Evolutionary conservation across 92 coral and sea anemone species (phyloP), one percentile per base, ranked within the genome.

Genomic region (Bergia puertoricense): DNA sequence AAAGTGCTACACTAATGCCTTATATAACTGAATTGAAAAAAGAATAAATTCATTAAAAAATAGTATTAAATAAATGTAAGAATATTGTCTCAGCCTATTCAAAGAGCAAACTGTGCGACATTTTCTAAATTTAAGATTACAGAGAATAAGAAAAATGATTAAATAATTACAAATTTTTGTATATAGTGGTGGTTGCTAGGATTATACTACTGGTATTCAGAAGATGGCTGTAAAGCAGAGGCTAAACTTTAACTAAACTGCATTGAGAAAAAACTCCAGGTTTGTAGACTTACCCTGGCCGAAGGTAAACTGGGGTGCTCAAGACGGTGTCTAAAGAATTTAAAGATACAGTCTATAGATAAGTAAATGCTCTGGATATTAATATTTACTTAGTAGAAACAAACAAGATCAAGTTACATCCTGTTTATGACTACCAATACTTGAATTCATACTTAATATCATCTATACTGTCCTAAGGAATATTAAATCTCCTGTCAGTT

Each of bases 231-330:
- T 23, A 18, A 62, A 2, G 3, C 57, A 51, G 57, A 51, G 16
- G 1, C 57, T 9, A 51, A 62, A 62, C 30, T 2, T 15, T 30
- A 30, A 16, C 6, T 62, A 62, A 1, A 18, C 23, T 62, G 3
- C 68, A 62, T 20, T 62, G 23, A 62, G 69, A 62, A 62, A 0
- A 62, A 4, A 48, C 8, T 77, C 30, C 36, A 23, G 30, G 2
- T 3, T 0, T 54, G 72, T 37, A 80, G 41, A 41, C 94, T 89
- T 91, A 97, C 99, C 98, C 98, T 88, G 98, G 98, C 30, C 99
- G 90, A 56, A 97, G 85, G 59, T 86, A 93, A 54, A 94, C 93
- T 86, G 98, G 98, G 14, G 99, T 93, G 10, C 89, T 91, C 72
- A 97, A 88, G 18, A 96, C 99, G 88, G 99, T 93, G 85, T 93